phyloP scores from a whole-genome alignment of 1,140 invertebrate genomes.

The Drosophila pseudoananassae region DNA sequence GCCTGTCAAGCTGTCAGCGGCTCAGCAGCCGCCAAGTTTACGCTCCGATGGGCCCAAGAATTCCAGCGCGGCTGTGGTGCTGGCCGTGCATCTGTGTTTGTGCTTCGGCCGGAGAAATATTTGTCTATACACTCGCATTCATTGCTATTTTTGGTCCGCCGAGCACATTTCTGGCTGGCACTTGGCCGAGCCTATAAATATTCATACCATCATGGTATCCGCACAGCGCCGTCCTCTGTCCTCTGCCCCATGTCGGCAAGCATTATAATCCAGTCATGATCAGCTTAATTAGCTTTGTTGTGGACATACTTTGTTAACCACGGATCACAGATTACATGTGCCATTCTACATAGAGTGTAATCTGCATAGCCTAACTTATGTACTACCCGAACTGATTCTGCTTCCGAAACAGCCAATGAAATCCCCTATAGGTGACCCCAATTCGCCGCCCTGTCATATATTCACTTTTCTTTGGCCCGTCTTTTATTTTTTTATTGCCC shows the following conservation, averaged over 20 bases:
- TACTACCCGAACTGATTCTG: not conserved
- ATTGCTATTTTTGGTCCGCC: conserved; percentile 51
- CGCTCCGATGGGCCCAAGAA: conserved; percentile 51
- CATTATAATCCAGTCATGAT: conserved; percentile 39
- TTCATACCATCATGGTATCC: conserved; percentile 47
- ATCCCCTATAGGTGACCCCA: conserved; percentile 27
- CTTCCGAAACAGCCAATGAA: conserved; percentile 1
- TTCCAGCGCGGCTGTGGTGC: conserved; percentile 30
- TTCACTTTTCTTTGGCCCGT: conserved; percentile 30
- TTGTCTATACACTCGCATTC: conserved; percentile 36
- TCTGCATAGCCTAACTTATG: not conserved
- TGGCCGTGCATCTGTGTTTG: conserved; percentile 29
- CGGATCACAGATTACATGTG: conserved; percentile 7
- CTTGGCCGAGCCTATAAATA: conserved; percentile 57
- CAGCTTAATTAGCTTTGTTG: conserved; percentile 33
- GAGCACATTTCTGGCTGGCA: conserved; percentile 50
- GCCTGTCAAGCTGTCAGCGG: conserved; percentile 57
- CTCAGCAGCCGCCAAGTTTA: conserved; percentile 42
- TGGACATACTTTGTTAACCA: conserved; percentile 27
- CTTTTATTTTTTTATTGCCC: conserved; percentile 37
- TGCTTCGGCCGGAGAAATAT: conserved; percentile 6
- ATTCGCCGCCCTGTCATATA: conserved; percentile 38
- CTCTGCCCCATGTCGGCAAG: not conserved
- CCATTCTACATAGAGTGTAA: conserved; percentile 6
- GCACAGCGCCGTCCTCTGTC: not conserved